Percentiles rank a stretch among this genome's conserved stretches.
Conservation (phyloP, 2,888 invertebrate species). For the Lottia gigantea region DNA sequence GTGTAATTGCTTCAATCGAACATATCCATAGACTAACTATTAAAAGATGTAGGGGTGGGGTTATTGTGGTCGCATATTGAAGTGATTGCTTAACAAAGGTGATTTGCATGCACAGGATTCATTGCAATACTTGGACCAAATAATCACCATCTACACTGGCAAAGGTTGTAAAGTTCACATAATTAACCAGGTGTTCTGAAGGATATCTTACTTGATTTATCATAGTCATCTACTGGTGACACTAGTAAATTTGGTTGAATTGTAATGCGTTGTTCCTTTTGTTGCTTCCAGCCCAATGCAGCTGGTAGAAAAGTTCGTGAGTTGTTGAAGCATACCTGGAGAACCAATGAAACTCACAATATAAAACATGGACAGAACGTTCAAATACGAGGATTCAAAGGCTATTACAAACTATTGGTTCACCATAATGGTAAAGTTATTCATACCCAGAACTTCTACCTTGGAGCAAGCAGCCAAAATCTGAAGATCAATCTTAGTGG, state of each 20-base stretch:
- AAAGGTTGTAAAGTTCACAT: too few relatives aligned
- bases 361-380: constrained; percentile 11
- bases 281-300: constrained; percentile 5
- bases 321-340: background rate
- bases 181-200: too few relatives aligned
- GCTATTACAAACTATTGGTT: background rate
- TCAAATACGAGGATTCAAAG: constrained; percentile 9
- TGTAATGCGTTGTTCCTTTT: background rate
- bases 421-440: constrained; percentile 16
- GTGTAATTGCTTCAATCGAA: too few relatives aligned
- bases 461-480: background rate
- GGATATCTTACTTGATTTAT: too few relatives aligned
- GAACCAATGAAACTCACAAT: constrained; percentile 13
- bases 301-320: constrained; percentile 4
- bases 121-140: too few relatives aligned
- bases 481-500: constrained; percentile 1
- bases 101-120: too few relatives aligned
- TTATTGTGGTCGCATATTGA: too few relatives aligned
- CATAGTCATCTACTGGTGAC: background rate
- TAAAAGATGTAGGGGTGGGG: too few relatives aligned
- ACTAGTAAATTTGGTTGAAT: background rate
- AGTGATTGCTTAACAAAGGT: too few relatives aligned
- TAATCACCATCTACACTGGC: too few relatives aligned
- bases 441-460: constrained; percentile 13
- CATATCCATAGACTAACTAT: too few relatives aligned